Base-by-base conservation (phyloP, 1,140 invertebrate species). In the Stegodyphus dumicola region DNA sequence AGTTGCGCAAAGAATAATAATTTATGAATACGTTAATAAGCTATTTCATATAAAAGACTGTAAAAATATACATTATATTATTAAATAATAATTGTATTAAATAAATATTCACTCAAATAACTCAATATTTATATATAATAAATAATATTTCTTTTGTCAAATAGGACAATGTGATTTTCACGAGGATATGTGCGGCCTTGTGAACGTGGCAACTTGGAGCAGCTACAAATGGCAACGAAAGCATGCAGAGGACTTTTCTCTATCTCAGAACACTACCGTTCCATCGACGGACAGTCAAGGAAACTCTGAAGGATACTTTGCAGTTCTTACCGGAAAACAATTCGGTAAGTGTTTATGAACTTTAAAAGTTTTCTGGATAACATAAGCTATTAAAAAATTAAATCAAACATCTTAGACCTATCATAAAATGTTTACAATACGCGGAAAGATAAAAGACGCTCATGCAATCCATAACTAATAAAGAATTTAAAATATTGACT, bases 111-210 rank as follows among this genome's bases (percentile, higher is more conserved):
- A 33, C 3, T 33, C 33, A 33, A 33, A 33, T 33, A 33, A 33
- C 33, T 33, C 33, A 33, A 33, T 33, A 60, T 15, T 60, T 9
- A 60, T 60, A 60, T 60, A 60, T 60, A 10, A 10, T 60, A 60
- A 10, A 2, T 60, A 60, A 60, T 10, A 60, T 60, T 15, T 5
- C 15, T 60, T 60, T 15, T 60, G 1, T 5, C n/a, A 2, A 7
- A 53, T 86, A 79, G 88, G 88, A 11, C 49, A 88, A 53, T 89
- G 88, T 56, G 87, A 89, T 70, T 89, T 89, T 60, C 77, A 88
- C 5, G 60, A 77, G 7, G 87, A 81, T 51, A 83, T 86, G 78
- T 89, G 88, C 49, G 88, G 88, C 51, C 83, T 88, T 60, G 71
- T 69, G 2, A 88, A 88, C 66, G n/a, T 11, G 2, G 51, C 18